Conservation (phyloP, 2,113 vertebrate genomes). For the Coptodon bakossiorum region DNA sequence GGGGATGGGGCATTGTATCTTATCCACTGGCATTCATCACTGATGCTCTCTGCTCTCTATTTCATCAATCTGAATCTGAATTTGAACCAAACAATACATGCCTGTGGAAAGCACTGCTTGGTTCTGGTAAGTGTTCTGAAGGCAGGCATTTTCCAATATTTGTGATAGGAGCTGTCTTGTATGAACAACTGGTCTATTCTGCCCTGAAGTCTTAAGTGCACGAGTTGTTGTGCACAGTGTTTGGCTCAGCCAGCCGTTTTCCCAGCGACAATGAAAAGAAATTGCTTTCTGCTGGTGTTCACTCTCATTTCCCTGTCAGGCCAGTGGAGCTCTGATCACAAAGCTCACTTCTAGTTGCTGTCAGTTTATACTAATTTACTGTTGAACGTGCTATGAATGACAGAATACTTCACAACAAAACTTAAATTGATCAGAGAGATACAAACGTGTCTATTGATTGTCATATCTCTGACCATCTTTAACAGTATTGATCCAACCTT, state of each 20-base stretch:
- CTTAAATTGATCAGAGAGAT: neutral
- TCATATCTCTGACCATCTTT: neutral
- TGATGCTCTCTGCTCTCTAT: neutral
- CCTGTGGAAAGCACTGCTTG: neutral
- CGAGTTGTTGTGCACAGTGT: neutral
- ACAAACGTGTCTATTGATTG: neutral
- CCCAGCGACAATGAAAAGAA: neutral
- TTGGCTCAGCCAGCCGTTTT: neutral
- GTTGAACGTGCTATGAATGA: neutral
- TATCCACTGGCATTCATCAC: neutral
- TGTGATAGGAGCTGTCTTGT: neutral
- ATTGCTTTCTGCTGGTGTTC: neutral
- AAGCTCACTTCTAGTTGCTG: neutral
- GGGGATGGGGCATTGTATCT: rapidly evolving
- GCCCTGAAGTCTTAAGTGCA: neutral
- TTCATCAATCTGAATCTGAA: neutral
- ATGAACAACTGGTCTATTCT: neutral
- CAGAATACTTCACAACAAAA: neutral
- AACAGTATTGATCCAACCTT: neutral
- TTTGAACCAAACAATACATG: neutral
- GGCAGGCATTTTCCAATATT: neutral
- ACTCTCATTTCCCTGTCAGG: neutral
- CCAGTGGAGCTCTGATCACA: neutral
- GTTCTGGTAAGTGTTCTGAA: neutral
- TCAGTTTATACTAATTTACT: neutral